phyloP scores from a whole-genome alignment of 1,140 invertebrate species.

The Penaeus vannamei region DNA sequence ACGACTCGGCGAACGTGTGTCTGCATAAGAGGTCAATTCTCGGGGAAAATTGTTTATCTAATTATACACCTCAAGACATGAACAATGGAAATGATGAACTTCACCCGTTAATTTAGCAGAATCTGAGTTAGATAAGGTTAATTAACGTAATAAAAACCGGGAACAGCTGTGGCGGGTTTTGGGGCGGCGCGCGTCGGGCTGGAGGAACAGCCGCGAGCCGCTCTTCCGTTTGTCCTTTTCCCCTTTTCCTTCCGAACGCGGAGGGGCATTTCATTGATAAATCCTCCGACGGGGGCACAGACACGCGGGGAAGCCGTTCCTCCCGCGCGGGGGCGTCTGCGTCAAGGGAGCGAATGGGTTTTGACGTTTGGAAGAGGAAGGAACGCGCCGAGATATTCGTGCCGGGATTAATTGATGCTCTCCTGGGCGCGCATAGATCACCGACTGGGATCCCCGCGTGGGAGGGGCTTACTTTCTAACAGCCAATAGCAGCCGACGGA shows the following conservation, averaged over 20 bases:
- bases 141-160: slow-evolving; percentile 53
- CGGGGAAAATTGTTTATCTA: slow-evolving; percentile 49
- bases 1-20: slow-evolving; percentile 2
- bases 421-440: slow-evolving; percentile 53
- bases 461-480: slow-evolving; percentile 35
- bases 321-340: no score
- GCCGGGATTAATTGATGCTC: slow-evolving; percentile 52
- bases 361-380: not conserved
- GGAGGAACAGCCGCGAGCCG: no score
- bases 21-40: slow-evolving; percentile 21
- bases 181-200: not conserved
- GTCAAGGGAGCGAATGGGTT: not conserved
- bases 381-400: not conserved
- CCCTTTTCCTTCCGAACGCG: no score
- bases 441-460: slow-evolving; percentile 32
- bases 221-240: no score
- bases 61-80: slow-evolving; percentile 33
- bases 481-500: slow-evolving; percentile 37
- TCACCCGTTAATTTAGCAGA: slow-evolving; percentile 42
- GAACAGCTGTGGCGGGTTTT: not conserved
- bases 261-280: no score
- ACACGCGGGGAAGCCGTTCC: no score
- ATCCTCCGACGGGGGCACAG: no score
- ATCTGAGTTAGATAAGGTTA: slow-evolving; percentile 48
- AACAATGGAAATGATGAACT: slow-evolving; percentile 48